A percentile compares a stretch with the other conserved stretches of the same genome.
phyloP scores from a whole-genome alignment of 1,140 invertebrate species.

The Proctacanthus coquilletti region DNA sequence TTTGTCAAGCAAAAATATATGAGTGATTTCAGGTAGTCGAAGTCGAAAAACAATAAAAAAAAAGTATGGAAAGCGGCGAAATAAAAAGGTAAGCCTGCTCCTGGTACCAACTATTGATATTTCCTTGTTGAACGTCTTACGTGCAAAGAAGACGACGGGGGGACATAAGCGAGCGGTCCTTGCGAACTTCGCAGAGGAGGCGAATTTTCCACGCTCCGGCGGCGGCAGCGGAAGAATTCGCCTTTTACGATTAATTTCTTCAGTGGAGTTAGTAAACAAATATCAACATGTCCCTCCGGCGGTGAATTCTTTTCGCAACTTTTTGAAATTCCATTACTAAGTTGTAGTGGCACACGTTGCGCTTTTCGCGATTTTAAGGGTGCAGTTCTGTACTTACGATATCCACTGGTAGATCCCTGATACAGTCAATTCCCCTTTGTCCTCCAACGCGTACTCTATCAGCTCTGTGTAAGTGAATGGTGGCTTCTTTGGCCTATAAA shows the following conservation, averaged over 20 bases:
- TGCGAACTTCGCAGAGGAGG: not conserved
- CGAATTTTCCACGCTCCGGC: too few relatives aligned
- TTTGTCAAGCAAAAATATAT: too few relatives aligned
- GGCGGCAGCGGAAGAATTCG: too few relatives aligned
- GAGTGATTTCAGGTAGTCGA: too few relatives aligned
- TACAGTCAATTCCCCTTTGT: slow-evolving; percentile 72
- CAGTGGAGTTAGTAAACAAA: slow-evolving; percentile 4
- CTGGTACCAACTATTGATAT: slow-evolving; percentile 5
- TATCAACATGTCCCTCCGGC: slow-evolving; percentile 7
- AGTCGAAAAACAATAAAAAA: not conserved
- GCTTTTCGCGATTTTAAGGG: not conserved
- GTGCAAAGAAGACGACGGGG: not conserved
- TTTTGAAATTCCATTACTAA: not conserved
- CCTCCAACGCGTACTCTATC: slow-evolving; percentile 67
- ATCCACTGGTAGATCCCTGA: slow-evolving; percentile 85
- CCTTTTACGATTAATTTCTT: not conserved
- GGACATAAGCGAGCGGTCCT: not conserved
- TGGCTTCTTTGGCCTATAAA: slow-evolving; percentile 47
- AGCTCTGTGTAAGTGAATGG: slow-evolving; percentile 77
- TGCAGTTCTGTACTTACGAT: slow-evolving; percentile 51
- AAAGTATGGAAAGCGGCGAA: not conserved
- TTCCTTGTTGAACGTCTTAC: not conserved
- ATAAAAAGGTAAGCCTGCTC: not conserved
- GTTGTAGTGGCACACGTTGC: not conserved
- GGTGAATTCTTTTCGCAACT: too few relatives aligned